Evolutionary conservation across 37 sponge, comb jelly and placozoan genomes (phyloP), one percentile per base, ranked within the genome.

Genomic region (Agelas oroides): DNA sequence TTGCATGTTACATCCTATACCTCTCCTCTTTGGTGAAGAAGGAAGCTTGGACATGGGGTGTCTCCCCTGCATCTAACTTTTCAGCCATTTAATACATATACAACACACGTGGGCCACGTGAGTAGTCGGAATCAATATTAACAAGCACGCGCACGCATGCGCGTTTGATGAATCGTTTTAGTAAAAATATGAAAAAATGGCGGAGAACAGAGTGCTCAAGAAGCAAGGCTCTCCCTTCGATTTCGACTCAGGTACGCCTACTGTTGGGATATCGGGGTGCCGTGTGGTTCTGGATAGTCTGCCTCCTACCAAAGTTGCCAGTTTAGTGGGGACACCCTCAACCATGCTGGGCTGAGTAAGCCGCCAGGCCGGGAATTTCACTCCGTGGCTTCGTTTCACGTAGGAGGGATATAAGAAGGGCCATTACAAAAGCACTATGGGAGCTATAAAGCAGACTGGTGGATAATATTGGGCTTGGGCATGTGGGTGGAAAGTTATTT

Each of bases 101-200:
- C 14, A 16, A 18, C 1, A 34, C 71, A 82, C 72, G 69, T 80
- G 81, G 55, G 28, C 19, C 24, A 33, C 21, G 25, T 2, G 39
- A 25, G 34, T 1, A 17, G 33, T 53, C 54, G 71, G 28, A 52
- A 31, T 69, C 8, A 46, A 46, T 8, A n/a, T n/a, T n/a, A n/a
- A n/a, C n/a, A n/a, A n/a, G n/a, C n/a, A n/a, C n/a, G 8, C 6
- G 46, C 46, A 79, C 78, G 90, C 90, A 89, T 89, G 90, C 90
- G 84, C 84, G 78, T 55, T 40, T 37, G 23, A 16, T 70, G 25
- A 73, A 82, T 15, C 62, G 34, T 64, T 81, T 73, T 75, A 55
- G 65, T 76, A 59, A 62, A 56, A 76, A 85, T 76, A 76, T 35
- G 77, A 85, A 85, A 79, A 79, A 76, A 85, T 85, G 85, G 85